These are phyloP conservation scores for Himalopsyche japonica DNA, from an alignment of 2,888 invertebrate genomes.

Conservation along the genomic window DNA sequence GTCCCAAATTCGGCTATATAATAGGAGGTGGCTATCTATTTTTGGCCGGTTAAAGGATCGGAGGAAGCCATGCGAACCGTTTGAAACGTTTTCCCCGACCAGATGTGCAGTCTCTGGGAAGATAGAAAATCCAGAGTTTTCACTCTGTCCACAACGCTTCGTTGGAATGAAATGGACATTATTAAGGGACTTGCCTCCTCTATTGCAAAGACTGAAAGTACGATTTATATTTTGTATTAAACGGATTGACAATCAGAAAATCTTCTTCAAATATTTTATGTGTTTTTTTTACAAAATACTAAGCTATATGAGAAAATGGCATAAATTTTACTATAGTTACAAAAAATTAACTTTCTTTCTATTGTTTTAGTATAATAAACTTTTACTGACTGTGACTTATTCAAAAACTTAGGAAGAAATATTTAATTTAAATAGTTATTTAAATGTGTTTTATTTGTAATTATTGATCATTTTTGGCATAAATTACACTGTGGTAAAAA, in stretches of 20 bases:
- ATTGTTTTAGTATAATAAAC: too few species aligned
- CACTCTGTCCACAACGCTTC: neutral
- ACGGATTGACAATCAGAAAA: neutral
- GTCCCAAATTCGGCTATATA: constrained; percentile 6
- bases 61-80: constrained; percentile 8
- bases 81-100: neutral
- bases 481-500: too few species aligned
- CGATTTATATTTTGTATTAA: neutral
- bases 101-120: neutral
- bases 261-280: too few species aligned
- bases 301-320: too few species aligned
- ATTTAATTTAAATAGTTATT: too few species aligned
- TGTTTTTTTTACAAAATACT: too few species aligned
- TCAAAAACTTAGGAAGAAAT: too few species aligned
- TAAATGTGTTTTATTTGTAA: too few species aligned
- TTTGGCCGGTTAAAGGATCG: constrained; percentile 11
- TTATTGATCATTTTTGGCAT: too few species aligned
- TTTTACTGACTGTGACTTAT: too few species aligned
- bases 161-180: neutral
- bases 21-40: neutral
- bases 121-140: neutral
- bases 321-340: too few species aligned
- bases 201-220: neutral
- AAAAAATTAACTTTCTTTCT: too few species aligned
- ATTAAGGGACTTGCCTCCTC: neutral